Percentiles rank a stretch among this genome's conserved stretches.
phyloP scores from a whole-genome alignment of 2,797 vertebrate species.

The Peromyscus attwateri region DNA sequence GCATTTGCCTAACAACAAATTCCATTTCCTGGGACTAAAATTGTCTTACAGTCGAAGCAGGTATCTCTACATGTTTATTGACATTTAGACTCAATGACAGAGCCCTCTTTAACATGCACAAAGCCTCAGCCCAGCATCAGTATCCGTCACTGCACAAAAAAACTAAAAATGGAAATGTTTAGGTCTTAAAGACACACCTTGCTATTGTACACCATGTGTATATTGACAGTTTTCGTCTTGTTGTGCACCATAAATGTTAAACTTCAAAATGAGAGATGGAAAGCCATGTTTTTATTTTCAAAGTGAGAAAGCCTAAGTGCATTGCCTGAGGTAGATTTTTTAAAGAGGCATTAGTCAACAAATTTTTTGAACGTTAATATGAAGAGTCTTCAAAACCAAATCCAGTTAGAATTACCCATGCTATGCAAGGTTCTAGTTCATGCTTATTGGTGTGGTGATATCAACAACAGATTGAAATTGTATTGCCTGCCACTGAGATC shows the following conservation, averaged over 20 bases:
- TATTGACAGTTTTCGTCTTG: background rate
- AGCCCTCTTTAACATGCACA: background rate
- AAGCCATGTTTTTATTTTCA: background rate
- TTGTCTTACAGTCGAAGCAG: background rate
- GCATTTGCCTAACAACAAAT: background rate
- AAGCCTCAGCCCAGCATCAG: background rate
- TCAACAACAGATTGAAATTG: conserved; percentile 8
- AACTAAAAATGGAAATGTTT: background rate
- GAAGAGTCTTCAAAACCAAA: background rate
- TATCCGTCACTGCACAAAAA: background rate
- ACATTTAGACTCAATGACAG: background rate
- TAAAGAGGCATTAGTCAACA: background rate
- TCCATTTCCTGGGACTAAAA: background rate
- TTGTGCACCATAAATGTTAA: accelerated
- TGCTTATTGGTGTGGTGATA: background rate
- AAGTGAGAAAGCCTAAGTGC: background rate
- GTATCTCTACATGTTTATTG: background rate
- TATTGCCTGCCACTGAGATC: background rate
- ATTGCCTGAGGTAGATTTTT: background rate
- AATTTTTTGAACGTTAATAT: conserved; percentile 11
- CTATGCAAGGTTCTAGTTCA: background rate
- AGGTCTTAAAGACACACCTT: background rate
- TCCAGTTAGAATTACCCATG: background rate
- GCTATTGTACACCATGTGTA: background rate
- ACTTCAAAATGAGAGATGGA: background rate